These are phyloP conservation scores for Mylabris sibirica DNA, from an alignment of 2,888 invertebrate genomes.

Conservation along the genomic window DNA sequence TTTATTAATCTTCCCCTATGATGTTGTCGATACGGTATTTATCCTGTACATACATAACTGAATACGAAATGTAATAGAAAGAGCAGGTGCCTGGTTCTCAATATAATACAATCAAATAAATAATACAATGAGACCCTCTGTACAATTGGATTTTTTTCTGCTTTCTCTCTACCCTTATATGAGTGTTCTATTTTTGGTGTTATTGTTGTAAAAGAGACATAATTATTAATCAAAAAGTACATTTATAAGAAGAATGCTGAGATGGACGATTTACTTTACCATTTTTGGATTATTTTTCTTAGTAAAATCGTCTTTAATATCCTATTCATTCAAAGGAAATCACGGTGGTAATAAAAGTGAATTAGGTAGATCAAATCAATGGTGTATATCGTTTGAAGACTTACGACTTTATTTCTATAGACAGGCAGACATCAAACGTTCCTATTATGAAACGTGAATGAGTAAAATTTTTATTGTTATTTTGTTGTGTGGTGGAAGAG, in stretches of 20 bases:
- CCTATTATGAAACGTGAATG: not conserved
- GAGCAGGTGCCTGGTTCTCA: constrained; percentile 46
- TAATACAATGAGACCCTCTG: not conserved
- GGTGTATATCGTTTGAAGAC: not conserved
- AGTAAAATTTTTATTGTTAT: constrained; percentile 32
- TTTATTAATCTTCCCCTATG: constrained; percentile 43
- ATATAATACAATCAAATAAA: constrained; percentile 11
- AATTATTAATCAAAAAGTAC: not conserved
- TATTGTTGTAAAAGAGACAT: not conserved
- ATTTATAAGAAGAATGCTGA: not conserved
- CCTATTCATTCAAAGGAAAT: not conserved
- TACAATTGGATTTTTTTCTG: not conserved
- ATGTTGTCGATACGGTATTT: constrained; percentile 40
- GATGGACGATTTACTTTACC: not conserved
- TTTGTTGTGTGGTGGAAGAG: not conserved
- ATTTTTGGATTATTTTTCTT: not conserved
- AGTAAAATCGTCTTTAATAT: not conserved
- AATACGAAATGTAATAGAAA: constrained; percentile 49
- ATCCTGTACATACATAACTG: constrained; percentile 50
- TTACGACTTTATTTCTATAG: not conserved
- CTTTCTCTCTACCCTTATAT: not conserved
- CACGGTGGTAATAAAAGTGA: not conserved
- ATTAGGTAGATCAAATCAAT: not conserved
- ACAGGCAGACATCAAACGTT: not conserved
- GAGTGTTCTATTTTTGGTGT: not conserved